Conservation (phyloP, 2,888 invertebrate species). For the Polydrusus tereticollis region DNA sequence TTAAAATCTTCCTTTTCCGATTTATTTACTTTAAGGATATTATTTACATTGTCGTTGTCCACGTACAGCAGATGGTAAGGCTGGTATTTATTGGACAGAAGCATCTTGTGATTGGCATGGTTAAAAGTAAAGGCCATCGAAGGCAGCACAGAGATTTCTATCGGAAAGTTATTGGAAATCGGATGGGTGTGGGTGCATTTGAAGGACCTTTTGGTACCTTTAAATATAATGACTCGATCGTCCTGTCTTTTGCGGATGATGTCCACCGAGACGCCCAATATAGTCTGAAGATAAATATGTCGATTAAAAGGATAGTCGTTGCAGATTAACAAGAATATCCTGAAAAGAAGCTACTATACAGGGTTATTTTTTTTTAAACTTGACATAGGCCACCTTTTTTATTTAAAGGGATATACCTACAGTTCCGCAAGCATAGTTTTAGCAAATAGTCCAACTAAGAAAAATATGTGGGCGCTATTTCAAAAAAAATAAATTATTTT, state of each 20-base stretch:
- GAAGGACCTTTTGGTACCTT: conserved; percentile 80
- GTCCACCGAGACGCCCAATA: conserved; percentile 69
- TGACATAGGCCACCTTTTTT: too few relatives aligned
- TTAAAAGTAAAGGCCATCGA: conserved; percentile 65
- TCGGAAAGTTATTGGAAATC: conserved; percentile 61
- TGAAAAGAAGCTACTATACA: too few relatives aligned
- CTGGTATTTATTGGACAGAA: conserved; percentile 57
- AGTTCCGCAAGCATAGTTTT: too few relatives aligned
- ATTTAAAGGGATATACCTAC: too few relatives aligned
- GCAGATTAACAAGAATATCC: too few relatives aligned
- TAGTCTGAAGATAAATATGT: conserved; percentile 64
- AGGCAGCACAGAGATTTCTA: conserved; percentile 66
- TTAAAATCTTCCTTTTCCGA: conserved; percentile 49
- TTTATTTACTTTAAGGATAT: conserved; percentile 36
- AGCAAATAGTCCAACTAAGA: too few relatives aligned
- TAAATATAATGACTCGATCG: conserved; percentile 75
- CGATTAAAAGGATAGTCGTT: not conserved
- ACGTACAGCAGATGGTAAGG: conserved; percentile 56
- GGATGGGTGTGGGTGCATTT: conserved; percentile 71
- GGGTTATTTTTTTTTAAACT: too few relatives aligned
- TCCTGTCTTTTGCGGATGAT: conserved; percentile 70
- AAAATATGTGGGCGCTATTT: too few relatives aligned
- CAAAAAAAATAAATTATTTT: too few relatives aligned
- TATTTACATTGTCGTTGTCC: conserved; percentile 52
- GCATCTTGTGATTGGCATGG: conserved; percentile 59